A percentile compares a stretch with the other conserved stretches of the same genome.
These are phyloP conservation scores for Staurois parvus DNA, from an alignment of 2,797 vertebrate species.

Conservation along the genomic window DNA sequence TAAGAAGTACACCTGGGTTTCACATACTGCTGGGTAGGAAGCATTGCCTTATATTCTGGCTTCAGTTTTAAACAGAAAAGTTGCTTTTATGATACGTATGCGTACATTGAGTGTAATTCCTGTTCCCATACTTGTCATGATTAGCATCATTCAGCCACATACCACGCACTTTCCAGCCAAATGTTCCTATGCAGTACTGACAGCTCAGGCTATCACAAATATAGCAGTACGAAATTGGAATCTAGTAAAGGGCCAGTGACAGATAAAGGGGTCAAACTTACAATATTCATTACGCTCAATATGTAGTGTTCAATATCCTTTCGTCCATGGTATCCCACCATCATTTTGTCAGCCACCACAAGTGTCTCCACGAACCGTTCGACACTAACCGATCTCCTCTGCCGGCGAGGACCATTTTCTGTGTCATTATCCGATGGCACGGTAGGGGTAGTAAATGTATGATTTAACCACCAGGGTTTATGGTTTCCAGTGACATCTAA, in stretches of 20 bases:
- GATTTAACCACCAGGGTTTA: conserved; percentile 78
- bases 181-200: too few relatives aligned
- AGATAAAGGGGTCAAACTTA: conserved; percentile 91
- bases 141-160: neutral
- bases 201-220: too few relatives aligned
- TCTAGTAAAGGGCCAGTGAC: neutral
- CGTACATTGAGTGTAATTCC: too few relatives aligned
- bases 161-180: neutral
- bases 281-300: conserved; percentile 99
- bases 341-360: conserved; percentile 99
- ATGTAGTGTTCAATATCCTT: conserved; percentile 99
- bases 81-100: too few relatives aligned
- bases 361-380: conserved; percentile 97
- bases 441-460: conserved; percentile 70
- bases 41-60: too few relatives aligned
- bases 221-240: too few relatives aligned
- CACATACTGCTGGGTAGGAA: too few relatives aligned
- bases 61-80: too few relatives aligned
- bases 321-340: conserved; percentile 98
- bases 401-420: conserved; percentile 72
- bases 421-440: conserved; percentile 71
- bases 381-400: conserved; percentile 91
- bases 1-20: too few relatives aligned
- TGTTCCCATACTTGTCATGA: too few relatives aligned
- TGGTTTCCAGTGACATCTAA: conserved; percentile 82